Evolutionary conservation across 2,888 invertebrate species (phyloP), one percentile per base, ranked within the genome.

Genomic region (Sycophila texana): DNA sequence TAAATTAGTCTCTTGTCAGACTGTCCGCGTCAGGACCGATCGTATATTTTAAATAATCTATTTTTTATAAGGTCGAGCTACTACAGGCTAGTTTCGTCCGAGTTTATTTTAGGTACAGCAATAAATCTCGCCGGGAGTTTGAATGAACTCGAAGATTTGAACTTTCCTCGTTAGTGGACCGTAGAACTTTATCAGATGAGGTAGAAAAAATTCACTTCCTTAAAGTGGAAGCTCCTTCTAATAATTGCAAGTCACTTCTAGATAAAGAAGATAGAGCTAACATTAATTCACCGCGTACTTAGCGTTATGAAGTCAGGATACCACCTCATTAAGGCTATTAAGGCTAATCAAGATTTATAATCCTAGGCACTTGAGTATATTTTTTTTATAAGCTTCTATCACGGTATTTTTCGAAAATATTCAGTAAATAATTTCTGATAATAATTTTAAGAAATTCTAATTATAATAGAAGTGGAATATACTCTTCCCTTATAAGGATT

Each of bases 161-260:
- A 12, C 47, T 57, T 16, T 47, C n/a, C 55, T 49, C 47, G 55
- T 53, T 39, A 58, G 22, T 22, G 12, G 60, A 39, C 13, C n/a
- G 39, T 10, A n/a, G 72, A 26, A 51, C 39, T 20, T 30, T 60
- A 61, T 75, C 53, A 53, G 60, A 61, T 30, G 60, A 53, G 53
- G 75, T 60, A 18, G 53, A 10, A 39, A 39, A 60, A 61, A 61
- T 60, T 60, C 61, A 51, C 51, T 75, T 53, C 67, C 13, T 57
- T 65, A 57, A 74, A 65, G 55, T 65, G 55, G 49, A 73, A 51
- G 53, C 22, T 53, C 49, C 49, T 16, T 30, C 18, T 26, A 20
- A 61, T 47, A 72, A 72, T 49, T 10, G 26, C 51, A 51, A 61
- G 60, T 71, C 57, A 47, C 70, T 39, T 18, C 18, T 22, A 13